These are phyloP conservation scores for Anagrus nilaparvatae DNA, from an alignment of 1,140 invertebrate genomes.

Conservation along the genomic window DNA sequence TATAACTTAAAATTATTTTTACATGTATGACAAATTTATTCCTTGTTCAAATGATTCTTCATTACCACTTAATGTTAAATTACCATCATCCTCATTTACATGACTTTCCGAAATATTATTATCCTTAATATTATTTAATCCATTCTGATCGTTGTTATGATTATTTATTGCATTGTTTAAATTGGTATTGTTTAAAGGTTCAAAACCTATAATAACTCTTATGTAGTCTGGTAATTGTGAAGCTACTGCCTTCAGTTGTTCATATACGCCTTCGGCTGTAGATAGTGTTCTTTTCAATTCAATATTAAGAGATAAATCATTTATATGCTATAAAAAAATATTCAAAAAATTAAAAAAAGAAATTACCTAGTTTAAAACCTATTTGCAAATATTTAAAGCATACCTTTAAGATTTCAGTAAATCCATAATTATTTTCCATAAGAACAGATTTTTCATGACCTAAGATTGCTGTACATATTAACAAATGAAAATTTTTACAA, in stretches of 20 bases:
- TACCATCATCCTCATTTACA: conserved; percentile 18
- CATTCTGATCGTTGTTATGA: conserved; percentile 5
- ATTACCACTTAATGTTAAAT: conserved; percentile 28
- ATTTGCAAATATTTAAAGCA: conserved; percentile 14
- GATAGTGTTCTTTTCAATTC: conserved; percentile 69
- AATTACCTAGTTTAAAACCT: too few species aligned
- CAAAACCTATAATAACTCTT: conserved; percentile 55
- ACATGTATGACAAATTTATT: conserved; percentile 34
- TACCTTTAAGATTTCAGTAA: conserved; percentile 94
- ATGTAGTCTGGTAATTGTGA: conserved; percentile 55
- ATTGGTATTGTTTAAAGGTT: conserved; percentile 29
- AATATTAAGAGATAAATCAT: conserved; percentile 78
- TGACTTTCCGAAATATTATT: conserved; percentile 8
- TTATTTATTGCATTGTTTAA: conserved; percentile 1
- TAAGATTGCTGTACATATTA: conserved; percentile 83
- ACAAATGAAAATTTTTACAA: conserved; percentile 87
- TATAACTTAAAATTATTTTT: too few species aligned
- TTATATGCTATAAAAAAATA: conserved; percentile 68
- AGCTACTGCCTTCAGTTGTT: conserved; percentile 63
- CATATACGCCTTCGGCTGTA: conserved; percentile 81
- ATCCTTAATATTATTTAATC: neutral
- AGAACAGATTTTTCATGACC: conserved; percentile 76
- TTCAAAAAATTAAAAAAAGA: conserved; percentile 9
- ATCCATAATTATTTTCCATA: conserved; percentile 84
- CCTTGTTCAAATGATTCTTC: conserved; percentile 35